Conservation (phyloP, 2,888 invertebrate genomes). For the Brenthis daphne region DNA sequence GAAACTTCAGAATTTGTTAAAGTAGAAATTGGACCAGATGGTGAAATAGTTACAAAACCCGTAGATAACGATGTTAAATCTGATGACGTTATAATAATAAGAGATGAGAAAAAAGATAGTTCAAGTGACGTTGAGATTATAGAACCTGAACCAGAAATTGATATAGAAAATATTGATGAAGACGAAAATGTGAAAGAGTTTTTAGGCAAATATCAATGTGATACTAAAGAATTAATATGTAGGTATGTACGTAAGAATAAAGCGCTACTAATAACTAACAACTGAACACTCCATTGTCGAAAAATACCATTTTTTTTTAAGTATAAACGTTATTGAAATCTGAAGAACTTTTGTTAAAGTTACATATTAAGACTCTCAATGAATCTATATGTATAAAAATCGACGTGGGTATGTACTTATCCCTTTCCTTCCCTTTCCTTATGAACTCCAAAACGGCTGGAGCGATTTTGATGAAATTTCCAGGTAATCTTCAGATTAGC, state of each 20-base stretch:
- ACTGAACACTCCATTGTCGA: too few relatives aligned
- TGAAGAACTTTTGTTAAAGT: too few relatives aligned
- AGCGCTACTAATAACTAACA: too few relatives aligned
- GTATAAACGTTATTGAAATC: too few relatives aligned
- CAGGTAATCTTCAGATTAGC: too few relatives aligned
- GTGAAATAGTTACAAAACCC: conserved; percentile 65
- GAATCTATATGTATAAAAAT: too few relatives aligned
- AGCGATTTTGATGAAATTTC: too few relatives aligned
- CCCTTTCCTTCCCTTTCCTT: too few relatives aligned
- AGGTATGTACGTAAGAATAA: conserved; percentile 50
- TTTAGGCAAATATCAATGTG: conserved; percentile 66
- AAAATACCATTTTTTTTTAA: too few relatives aligned
- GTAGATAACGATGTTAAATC: conserved; percentile 52
- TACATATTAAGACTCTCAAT: too few relatives aligned
- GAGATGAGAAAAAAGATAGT: conserved; percentile 53
- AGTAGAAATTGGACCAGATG: conserved; percentile 72
- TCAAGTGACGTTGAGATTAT: conserved; percentile 72
- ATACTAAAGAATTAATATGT: conserved; percentile 64
- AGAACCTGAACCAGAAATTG: conserved; percentile 63
- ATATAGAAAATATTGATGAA: conserved; percentile 72
- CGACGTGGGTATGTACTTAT: too few relatives aligned
- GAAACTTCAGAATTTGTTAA: conserved; percentile 61
- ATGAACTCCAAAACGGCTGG: too few relatives aligned
- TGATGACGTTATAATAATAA: conserved; percentile 54
- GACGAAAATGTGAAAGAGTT: conserved; percentile 74